These are phyloP conservation scores for Macroglossus sobrinus DNA, from an alignment of 2,113 vertebrate genomes.

Conservation along the genomic window DNA sequence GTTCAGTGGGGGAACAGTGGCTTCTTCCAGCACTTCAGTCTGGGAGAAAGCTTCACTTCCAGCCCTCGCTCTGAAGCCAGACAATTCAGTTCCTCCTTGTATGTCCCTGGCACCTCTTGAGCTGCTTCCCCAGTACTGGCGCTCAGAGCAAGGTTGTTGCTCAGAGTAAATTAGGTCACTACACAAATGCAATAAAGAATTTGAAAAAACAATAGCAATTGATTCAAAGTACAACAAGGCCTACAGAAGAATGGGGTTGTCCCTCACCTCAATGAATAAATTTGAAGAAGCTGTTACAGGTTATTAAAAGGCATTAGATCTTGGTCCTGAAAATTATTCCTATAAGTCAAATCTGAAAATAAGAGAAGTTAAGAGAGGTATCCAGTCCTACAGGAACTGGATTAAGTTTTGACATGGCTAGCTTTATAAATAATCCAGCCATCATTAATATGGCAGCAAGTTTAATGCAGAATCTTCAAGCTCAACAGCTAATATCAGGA, in stretches of 20 bases:
- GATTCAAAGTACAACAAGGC: too few relatives aligned
- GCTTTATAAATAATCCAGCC: slow-evolving; percentile 98
- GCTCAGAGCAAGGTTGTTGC: too few relatives aligned
- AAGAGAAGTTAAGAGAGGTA: slow-evolving; percentile 92
- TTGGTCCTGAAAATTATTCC: slow-evolving; percentile 97
- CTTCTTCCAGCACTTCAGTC: too few relatives aligned
- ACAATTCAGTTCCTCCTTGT: too few relatives aligned
- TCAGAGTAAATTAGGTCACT: too few relatives aligned
- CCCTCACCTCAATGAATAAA: slow-evolving; percentile 94
- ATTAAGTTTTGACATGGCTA: slow-evolving; percentile 97
- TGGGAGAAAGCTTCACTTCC: background rate
- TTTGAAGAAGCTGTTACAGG: slow-evolving; percentile 95
- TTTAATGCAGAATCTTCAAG: slow-evolving; percentile 98
- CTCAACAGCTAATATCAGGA: slow-evolving; percentile 97
- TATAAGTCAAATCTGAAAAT: slow-evolving; percentile 98
- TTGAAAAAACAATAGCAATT: too few relatives aligned
- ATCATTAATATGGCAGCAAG: slow-evolving; percentile 99
- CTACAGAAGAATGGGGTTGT: slow-evolving; percentile 78
- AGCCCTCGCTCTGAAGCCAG: too few relatives aligned
- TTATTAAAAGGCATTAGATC: slow-evolving; percentile 95
- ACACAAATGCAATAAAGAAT: too few relatives aligned
- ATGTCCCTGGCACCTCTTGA: too few relatives aligned
- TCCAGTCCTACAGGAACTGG: slow-evolving; percentile 93
- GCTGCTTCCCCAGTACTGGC: too few relatives aligned
- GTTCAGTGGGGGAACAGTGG: too few relatives aligned